Conservation (phyloP, 2,888 invertebrate genomes). For the Anagyrus pseudococci region DNA sequence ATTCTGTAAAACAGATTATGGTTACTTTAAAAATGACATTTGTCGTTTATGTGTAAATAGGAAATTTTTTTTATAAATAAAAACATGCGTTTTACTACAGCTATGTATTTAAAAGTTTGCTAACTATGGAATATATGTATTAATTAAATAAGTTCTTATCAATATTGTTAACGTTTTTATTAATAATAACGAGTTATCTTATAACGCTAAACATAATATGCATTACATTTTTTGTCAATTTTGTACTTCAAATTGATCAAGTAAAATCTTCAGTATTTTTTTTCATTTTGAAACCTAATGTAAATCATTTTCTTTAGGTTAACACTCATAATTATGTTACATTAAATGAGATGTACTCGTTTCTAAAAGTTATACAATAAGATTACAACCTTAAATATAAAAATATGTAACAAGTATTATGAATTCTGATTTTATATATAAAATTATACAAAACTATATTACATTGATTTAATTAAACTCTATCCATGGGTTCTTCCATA, state of each 20-base stretch:
- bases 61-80: constrained; percentile 32
- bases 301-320: too few species aligned
- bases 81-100: constrained; percentile 24
- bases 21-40: constrained; percentile 31
- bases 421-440: too few species aligned
- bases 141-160: constrained; percentile 16
- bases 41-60: constrained; percentile 39
- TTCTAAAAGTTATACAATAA: too few species aligned
- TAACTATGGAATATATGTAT: constrained; percentile 12
- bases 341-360: too few species aligned
- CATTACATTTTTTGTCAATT: constrained; percentile 15
- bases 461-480: too few species aligned
- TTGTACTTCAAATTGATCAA: too few species aligned
- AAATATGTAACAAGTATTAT: too few species aligned
- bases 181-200: constrained; percentile 15
- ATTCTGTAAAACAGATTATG: constrained; percentile 35
- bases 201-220: constrained; percentile 9
- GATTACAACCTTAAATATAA: too few species aligned
- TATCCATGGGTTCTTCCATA: constrained; percentile 45
- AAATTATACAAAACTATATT: too few species aligned
- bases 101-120: constrained; percentile 17
- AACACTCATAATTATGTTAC: too few species aligned
- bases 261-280: too few species aligned
- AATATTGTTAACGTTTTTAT: constrained; percentile 18
- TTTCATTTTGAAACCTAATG: too few species aligned